These are phyloP conservation scores for Grus americana DNA, from an alignment of 2,113 vertebrate genomes.

Conservation along the genomic window DNA sequence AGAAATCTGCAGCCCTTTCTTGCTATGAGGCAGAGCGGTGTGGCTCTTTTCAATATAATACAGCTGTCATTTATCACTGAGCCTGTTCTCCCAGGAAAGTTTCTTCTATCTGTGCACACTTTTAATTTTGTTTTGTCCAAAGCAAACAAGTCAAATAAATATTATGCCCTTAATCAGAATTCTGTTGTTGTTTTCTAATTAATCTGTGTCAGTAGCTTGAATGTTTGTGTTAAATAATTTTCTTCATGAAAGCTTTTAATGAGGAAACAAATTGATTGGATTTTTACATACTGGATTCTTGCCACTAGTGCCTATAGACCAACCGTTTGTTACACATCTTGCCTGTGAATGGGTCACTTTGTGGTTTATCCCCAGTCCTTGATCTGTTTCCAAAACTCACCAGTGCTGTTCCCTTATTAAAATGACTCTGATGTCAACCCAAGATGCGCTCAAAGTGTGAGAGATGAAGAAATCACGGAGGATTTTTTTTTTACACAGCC, in stretches of 20 bases:
- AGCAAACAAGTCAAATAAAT: slow-evolving; percentile 55
- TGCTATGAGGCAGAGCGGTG: rapidly evolving
- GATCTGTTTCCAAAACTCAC: neutral
- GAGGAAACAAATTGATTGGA: slow-evolving; percentile 66
- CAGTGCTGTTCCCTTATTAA: neutral
- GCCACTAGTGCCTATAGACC: slow-evolving; percentile 31
- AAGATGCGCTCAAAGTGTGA: neutral
- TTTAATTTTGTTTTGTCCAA: neutral
- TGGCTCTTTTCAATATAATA: neutral
- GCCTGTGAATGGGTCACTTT: neutral
- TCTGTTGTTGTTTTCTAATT: slow-evolving; percentile 59
- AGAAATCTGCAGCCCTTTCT: neutral
- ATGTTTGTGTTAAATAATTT: slow-evolving; percentile 70
- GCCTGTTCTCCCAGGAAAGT: neutral
- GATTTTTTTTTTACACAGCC: neutral
- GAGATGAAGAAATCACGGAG: neutral
- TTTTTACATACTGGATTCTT: slow-evolving; percentile 62
- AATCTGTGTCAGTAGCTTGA: slow-evolving; percentile 63
- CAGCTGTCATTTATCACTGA: neutral
- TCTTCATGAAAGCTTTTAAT: slow-evolving; percentile 72
- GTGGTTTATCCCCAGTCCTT: neutral
- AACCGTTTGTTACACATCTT: slow-evolving; percentile 42
- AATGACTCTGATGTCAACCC: neutral
- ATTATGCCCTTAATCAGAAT: slow-evolving; percentile 59
- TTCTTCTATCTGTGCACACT: neutral